Base-by-base conservation (phyloP, 2,888 invertebrate genomes). In the Synergus umbraculus region DNA sequence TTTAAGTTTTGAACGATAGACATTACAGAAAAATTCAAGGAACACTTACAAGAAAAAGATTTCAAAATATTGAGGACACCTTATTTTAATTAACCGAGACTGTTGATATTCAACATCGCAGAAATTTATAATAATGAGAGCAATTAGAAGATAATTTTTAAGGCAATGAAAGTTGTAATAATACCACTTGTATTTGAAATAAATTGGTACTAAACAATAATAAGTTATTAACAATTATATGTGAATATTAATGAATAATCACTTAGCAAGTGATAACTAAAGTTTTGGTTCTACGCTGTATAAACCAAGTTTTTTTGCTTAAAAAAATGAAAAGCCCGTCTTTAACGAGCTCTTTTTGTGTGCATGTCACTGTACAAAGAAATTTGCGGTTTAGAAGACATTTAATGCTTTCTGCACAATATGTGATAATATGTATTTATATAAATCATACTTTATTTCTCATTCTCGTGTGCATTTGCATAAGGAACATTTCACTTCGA, bases 401-500 rank as follows among this genome's bases (percentile, higher is more conserved):
- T 81, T 81, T 77, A 81, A 76, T 82, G 67, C 49, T 81, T 76
- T 83, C 78, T 84, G 79, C 84, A 85, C 82, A 84, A 79, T 82
- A 81, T 81, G 79, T 54, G 73, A 37, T 84, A 83, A 81, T 80
- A 84, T 81, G 82, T 77, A 84, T 82, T 85, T 84, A 83, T 84
- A 82, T 83, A 85, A 85, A 81, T 85, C 82, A 86, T 85, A 84
- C 82, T 85, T 86, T 85, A 85, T 82, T 85, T 85, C 78, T 85
- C 84, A 87, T 87, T 85, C 84, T 86, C 79, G 81, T 88, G 86
- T 88, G 88, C 87, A 88, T 87, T 86, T 86, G 83, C 85, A 81
- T 85, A 86, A 89, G 88, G 89, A 89, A 89, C 88, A 89, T 89
- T 84, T 85, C 84, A 82, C 85, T 83, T 83, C 81, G 80, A 85